A percentile compares a stretch with the other conserved stretches of the same genome.
Evolutionary conservation across 2,797 vertebrate species (phyloP).

Genomic region (Silurus aristotelis): DNA sequence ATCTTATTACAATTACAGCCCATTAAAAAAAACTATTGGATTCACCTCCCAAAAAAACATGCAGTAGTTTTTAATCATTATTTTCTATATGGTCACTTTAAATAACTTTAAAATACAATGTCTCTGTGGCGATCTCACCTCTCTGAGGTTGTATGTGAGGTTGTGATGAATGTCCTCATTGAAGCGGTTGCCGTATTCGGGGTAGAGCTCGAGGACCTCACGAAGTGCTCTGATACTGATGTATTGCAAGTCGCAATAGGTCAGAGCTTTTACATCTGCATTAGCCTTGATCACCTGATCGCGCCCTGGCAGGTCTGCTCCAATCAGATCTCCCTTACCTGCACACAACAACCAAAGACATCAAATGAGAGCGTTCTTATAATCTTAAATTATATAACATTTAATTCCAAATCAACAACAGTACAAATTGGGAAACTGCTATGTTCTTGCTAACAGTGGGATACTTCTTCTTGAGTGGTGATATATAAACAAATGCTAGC

Average conservation of each 20-base stretch:
- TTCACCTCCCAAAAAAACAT: background rate
- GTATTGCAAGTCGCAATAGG: conserved; percentile 94
- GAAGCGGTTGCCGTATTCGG: conserved; percentile 88
- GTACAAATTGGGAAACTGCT: background rate
- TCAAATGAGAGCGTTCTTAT: background rate
- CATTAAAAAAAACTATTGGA: background rate
- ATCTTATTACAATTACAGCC: background rate
- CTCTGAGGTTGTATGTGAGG: conserved; percentile 94
- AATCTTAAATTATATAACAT: background rate
- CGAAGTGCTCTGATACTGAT: conserved; percentile 84
- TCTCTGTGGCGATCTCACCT: conserved; percentile 72
- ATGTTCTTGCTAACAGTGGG: background rate
- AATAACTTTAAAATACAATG: background rate
- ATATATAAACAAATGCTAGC: background rate
- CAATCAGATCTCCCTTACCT: conserved; percentile 96
- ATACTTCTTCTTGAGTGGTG: background rate
- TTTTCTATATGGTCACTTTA: background rate
- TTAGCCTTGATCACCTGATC: conserved; percentile 92
- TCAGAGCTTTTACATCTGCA: conserved; percentile 91
- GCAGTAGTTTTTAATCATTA: background rate
- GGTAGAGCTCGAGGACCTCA: conserved; percentile 89
- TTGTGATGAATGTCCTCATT: conserved; percentile 86
- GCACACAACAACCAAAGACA: conserved; percentile 27
- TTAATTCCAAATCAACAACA: background rate
- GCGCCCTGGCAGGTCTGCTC: conserved; percentile 83